A percentile compares a stretch with the other conserved stretches of the same genome.
Conservation (phyloP, 2,888 invertebrate genomes). For the Crossocerus cetratus region DNA sequence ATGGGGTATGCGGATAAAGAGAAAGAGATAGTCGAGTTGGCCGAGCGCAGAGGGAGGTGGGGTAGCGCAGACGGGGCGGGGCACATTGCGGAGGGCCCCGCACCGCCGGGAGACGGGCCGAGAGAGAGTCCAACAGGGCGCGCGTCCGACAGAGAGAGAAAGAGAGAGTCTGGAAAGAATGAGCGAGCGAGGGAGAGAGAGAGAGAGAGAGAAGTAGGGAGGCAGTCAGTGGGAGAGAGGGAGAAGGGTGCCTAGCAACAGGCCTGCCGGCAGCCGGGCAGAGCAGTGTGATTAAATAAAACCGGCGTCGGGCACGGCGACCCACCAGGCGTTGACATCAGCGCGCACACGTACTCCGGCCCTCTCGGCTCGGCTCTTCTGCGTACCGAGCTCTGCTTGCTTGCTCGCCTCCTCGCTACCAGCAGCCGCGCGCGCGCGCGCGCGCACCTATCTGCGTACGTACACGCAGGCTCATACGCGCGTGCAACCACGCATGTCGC, state of each 20-base stretch:
- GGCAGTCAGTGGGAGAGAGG: constrained; percentile 48
- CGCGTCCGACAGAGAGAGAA: background rate
- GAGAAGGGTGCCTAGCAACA: constrained; percentile 76
- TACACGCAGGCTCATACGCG: constrained; percentile 12
- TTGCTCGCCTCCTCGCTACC: background rate
- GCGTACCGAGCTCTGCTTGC: background rate
- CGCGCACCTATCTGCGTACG: too few relatives aligned
- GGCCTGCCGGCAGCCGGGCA: constrained; percentile 68
- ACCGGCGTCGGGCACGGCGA: constrained; percentile 69
- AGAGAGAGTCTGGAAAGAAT: constrained; percentile 49
- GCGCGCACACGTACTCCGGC: constrained; percentile 50
- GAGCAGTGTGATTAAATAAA: constrained; percentile 74
- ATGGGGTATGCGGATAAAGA: constrained; percentile 12
- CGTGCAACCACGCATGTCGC: constrained; percentile 18
- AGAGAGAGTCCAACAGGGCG: constrained; percentile 1
- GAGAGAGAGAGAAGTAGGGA: background rate
- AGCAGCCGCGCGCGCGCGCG: constrained; percentile 19
- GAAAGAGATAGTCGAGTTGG: constrained; percentile 43
- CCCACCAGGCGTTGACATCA: constrained; percentile 72
- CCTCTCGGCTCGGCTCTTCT: constrained; percentile 20
- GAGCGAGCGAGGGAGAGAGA: constrained; percentile 53
- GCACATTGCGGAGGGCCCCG: constrained; percentile 63
- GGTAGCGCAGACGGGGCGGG: constrained; percentile 65
- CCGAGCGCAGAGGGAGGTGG: constrained; percentile 49
- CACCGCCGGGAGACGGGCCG: constrained; percentile 9